phyloP scores from a whole-genome alignment of 2,113 vertebrate genomes.

The Narcine bancroftii region DNA sequence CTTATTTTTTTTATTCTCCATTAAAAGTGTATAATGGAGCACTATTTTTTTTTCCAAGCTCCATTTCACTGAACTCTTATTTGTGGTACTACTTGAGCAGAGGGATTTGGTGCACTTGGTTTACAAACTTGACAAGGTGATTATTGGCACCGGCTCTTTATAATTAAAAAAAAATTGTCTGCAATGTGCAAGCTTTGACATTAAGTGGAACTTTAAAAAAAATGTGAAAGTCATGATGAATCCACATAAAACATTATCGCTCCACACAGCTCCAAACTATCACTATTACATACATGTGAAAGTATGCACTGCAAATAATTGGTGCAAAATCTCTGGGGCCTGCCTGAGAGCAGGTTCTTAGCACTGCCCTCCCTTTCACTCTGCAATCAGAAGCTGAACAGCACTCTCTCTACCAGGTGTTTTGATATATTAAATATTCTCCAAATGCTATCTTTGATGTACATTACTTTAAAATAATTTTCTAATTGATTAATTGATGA shows the following conservation, averaged over 20 bases:
- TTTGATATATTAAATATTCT: background rate
- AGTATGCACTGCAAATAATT: conserved; percentile 31
- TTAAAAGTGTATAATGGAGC: background rate
- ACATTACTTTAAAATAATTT: background rate
- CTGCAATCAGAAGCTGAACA: background rate
- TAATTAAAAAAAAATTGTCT: background rate
- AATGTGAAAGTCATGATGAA: background rate
- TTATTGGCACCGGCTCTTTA: background rate
- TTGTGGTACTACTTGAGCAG: background rate
- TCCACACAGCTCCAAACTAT: conserved; percentile 9
- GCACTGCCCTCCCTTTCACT: background rate
- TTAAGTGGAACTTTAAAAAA: background rate
- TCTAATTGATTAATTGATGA: background rate
- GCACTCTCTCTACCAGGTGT: background rate
- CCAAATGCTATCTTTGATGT: background rate
- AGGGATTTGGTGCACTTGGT: background rate
- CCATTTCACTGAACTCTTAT: background rate
- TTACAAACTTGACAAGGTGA: background rate
- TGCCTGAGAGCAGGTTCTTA: conserved; percentile 22
- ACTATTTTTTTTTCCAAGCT: background rate
- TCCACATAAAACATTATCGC: conserved; percentile 24
- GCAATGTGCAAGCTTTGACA: background rate
- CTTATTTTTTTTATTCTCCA: background rate
- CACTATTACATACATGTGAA: conserved; percentile 31
- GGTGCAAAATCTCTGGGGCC: conserved; percentile 5